These are phyloP conservation scores for Ornithorhynchus anatinus DNA, from an alignment of 2,113 vertebrate genomes.

Conservation along the genomic window DNA sequence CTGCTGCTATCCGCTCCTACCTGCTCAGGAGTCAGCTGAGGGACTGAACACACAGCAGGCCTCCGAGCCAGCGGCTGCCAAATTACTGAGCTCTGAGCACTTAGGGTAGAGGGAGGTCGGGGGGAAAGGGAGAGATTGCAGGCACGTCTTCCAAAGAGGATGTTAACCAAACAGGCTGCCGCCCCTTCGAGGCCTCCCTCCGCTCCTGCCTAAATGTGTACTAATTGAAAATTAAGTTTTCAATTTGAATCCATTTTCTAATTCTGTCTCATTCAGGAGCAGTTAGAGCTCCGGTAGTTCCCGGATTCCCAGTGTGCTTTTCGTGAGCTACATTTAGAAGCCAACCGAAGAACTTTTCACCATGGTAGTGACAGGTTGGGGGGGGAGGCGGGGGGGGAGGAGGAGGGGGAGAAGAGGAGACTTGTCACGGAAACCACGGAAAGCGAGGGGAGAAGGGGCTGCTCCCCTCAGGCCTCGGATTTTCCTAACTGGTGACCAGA, in stretches of 20 bases:
- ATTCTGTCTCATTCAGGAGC: slow-evolving; percentile 67
- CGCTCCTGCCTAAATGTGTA: slow-evolving; percentile 66
- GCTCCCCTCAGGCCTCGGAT: too few relatives aligned
- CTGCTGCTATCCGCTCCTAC: slow-evolving; percentile 21
- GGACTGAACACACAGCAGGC: slow-evolving; percentile 8
- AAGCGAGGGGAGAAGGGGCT: background rate
- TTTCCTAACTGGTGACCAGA: too few relatives aligned
- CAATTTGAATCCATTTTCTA: slow-evolving; percentile 67
- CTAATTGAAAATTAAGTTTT: slow-evolving; percentile 78
- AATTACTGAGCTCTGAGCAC: slow-evolving; percentile 51
- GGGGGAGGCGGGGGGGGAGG: background rate
- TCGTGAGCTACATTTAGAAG: slow-evolving; percentile 52
- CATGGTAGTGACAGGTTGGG: slow-evolving; percentile 21
- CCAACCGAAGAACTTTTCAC: slow-evolving; percentile 49
- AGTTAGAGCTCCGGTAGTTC: slow-evolving; percentile 55
- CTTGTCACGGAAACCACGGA: background rate
- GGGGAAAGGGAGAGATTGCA: slow-evolving; percentile 30
- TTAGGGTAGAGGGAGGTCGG: background rate
- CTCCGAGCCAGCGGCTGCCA: slow-evolving; percentile 11
- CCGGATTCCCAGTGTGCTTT: slow-evolving; percentile 61
- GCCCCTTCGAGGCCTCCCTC: slow-evolving; percentile 49
- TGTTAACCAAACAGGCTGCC: slow-evolving; percentile 57
- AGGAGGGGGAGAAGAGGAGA: background rate
- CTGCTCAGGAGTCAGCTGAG: slow-evolving; percentile 2
- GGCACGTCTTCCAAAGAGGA: slow-evolving; percentile 44